Evolutionary conservation across 2,888 invertebrate genomes (phyloP), one percentile per base, ranked within the genome.

Genomic region (Aporophyla nigra): DNA sequence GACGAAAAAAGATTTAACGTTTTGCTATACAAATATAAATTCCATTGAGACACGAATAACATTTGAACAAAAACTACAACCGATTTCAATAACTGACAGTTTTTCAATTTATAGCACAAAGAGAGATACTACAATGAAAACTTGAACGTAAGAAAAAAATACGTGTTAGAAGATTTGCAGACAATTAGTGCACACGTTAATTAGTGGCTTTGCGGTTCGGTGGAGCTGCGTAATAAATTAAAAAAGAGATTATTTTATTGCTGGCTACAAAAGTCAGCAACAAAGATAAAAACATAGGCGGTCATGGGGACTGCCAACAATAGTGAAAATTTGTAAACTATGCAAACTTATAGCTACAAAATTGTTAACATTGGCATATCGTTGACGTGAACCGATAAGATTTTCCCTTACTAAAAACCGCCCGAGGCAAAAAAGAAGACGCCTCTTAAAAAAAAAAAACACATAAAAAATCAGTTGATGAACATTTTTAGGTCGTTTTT

Each of bases 11-110:
- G 46, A 56, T 56, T 54, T 53, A 43, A 77, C 62, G 61, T 74
- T 78, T 71, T 62, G 73, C 81, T 84, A 56, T 74, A 77, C 54
- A 83, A 84, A 83, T 78, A 81, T 71, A 69, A 83, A 84, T 71
- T 78, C 65, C 71, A 74, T 61, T 77, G 77, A 51, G 51, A 65
- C 66, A 71, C 77, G 70, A 84, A 74, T 73, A 73, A 71, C 14
- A 33, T 66, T 71, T 33, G 54, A 33, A 74, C 71, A 83, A 84
- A 83, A 84, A 83, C 54, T 84, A 46, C 27, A 58, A 76, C 43
- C 58, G 68, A 68, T 84, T 84, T 84, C 74, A 81, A 84, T 77
- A 82, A 68, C 82, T 77, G 82, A 21, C 82, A 81, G 53, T 77
- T 77, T 82, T 77, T 74, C 61, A 59, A 79, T 82, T 70, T 82